phyloP scores from a whole-genome alignment of 2,113 vertebrate genomes.

The Siphamia tubifer region DNA sequence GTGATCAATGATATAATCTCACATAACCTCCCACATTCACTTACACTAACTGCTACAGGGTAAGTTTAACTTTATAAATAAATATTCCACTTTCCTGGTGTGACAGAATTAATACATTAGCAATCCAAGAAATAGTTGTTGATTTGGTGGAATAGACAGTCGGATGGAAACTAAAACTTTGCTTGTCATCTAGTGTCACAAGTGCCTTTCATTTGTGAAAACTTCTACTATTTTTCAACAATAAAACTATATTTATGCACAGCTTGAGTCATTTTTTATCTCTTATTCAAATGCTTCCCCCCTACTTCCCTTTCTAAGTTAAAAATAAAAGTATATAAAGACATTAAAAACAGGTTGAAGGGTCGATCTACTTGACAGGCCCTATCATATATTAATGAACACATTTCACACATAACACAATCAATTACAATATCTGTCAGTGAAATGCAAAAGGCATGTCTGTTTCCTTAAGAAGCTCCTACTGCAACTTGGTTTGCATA shows the following conservation, averaged over 20 bases:
- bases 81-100: too few species aligned
- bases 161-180: neutral
- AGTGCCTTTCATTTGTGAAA: too few species aligned
- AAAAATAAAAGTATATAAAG: neutral
- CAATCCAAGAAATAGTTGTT: neutral
- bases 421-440: slow-evolving; percentile 35
- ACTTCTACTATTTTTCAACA: too few species aligned
- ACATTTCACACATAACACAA: slow-evolving; percentile 4
- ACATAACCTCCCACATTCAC: too few species aligned
- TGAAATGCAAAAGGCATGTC: neutral
- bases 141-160: neutral
- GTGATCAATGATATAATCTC: too few species aligned
- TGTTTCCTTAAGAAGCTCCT: neutral
- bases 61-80: too few species aligned
- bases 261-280: neutral
- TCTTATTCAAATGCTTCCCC: neutral
- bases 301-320: neutral
- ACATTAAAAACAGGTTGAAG: neutral
- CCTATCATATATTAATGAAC: slow-evolving; percentile 27
- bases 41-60: too few species aligned
- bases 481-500: neutral
- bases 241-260: neutral
- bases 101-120: too few species aligned
- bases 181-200: neutral
- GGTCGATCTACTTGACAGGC: slow-evolving; percentile 1